Evolutionary conservation across 2,797 vertebrate species (phyloP).

Genomic region (Hapalemur alaotrensis): DNA sequence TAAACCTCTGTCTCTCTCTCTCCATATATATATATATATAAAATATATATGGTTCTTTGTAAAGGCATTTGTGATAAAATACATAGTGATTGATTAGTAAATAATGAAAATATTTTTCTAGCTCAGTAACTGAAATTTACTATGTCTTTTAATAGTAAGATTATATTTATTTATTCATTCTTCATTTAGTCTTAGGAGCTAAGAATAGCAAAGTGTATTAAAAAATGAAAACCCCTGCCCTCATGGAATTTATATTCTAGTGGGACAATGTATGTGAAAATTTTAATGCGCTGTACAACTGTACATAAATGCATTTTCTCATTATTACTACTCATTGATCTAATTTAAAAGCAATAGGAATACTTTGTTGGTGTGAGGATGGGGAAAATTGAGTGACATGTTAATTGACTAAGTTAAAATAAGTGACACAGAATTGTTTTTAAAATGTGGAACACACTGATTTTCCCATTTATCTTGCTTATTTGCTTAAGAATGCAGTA

Average conservation of each 20-base stretch:
- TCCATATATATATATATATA: background rate
- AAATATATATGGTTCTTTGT: background rate
- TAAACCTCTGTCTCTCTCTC: background rate
- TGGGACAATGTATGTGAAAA: background rate
- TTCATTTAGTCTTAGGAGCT: background rate
- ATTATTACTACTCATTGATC: background rate
- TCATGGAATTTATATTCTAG: background rate
- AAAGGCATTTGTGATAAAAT: background rate
- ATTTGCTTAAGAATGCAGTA: background rate
- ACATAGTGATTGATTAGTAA: background rate
- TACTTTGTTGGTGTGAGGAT: background rate
- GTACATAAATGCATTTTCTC: background rate
- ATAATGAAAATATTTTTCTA: background rate
- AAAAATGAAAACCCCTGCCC: background rate
- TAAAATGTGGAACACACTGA: background rate
- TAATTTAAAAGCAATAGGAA: background rate
- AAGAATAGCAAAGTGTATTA: background rate
- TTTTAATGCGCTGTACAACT: background rate
- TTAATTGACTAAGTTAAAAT: background rate
- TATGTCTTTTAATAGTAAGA: background rate
- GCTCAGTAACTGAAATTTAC: background rate
- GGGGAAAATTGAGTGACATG: background rate
- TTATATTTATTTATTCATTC: background rate
- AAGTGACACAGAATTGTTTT: background rate
- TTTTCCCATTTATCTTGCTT: background rate